Evolutionary conservation across 1,140 invertebrate species (phyloP).

Genomic region (Drosophila grimshawi): DNA sequence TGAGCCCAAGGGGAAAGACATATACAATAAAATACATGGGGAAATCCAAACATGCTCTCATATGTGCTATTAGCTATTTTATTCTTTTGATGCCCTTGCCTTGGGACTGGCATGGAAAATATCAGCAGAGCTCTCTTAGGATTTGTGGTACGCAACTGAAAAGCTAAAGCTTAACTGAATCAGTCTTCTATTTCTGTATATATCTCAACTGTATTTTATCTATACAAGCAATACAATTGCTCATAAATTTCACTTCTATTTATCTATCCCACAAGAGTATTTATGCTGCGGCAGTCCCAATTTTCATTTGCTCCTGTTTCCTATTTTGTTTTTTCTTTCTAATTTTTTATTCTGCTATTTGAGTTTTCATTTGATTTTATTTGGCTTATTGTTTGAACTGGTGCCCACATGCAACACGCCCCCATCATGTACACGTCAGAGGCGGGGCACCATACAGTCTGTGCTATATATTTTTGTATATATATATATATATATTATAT

Average conservation of each 20-base stretch:
- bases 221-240: no score
- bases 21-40: background rate
- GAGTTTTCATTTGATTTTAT: constrained; percentile 17
- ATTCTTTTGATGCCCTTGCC: background rate
- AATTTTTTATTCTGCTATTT: constrained; percentile 29
- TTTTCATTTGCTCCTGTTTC: no score
- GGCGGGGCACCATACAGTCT: constrained; percentile 17
- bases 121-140: background rate
- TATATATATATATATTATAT: background rate
- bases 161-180: no score
- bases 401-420: constrained; percentile 10
- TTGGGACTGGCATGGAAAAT: background rate
- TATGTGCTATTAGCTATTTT: background rate
- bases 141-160: no score
- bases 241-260: no score
- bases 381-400: background rate
- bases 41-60: background rate
- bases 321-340: constrained; percentile 9
- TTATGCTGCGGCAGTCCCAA: background rate
- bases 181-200: no score
- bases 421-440: background rate
- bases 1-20: background rate
- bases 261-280: no score
- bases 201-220: no score
- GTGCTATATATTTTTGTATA: background rate